phyloP scores from a whole-genome alignment of 2,888 invertebrate species.

The Lepidocyrtoides sp. region DNA sequence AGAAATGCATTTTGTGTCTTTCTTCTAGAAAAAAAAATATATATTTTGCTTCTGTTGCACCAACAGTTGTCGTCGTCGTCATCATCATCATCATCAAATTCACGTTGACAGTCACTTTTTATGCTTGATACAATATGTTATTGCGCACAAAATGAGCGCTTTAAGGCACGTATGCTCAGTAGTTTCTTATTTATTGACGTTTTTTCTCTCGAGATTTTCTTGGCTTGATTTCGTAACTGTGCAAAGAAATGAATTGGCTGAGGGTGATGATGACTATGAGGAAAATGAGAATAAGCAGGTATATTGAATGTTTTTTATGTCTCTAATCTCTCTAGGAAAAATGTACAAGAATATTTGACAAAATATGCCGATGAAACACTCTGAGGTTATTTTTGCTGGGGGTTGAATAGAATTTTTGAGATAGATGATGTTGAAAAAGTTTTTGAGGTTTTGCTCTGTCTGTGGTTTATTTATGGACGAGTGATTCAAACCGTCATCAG shows the following conservation, averaged over 20 bases:
- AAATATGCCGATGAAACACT: not conserved
- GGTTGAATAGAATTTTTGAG: constrained; percentile 15
- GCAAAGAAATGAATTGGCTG: constrained; percentile 15
- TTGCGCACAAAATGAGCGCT: constrained; percentile 20
- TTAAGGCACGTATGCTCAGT: constrained; percentile 22
- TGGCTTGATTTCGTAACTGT: constrained; percentile 20
- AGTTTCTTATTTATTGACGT: not conserved
- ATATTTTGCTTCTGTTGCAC: constrained; percentile 18
- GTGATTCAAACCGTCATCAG: constrained; percentile 81
- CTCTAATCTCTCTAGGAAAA: not conserved
- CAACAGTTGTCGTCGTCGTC: constrained; percentile 44
- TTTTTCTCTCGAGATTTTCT: constrained; percentile 36
- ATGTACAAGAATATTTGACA: not conserved
- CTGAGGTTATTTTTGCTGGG: constrained; percentile 42
- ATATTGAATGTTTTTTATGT: not conserved
- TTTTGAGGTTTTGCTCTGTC: constrained; percentile 59
- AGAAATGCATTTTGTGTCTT: constrained; percentile 13
- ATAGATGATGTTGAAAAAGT: constrained; percentile 23
- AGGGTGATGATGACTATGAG: constrained; percentile 28
- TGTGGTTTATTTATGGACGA: constrained; percentile 84
- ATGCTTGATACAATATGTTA: constrained; percentile 10
- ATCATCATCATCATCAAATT: constrained; percentile 10
- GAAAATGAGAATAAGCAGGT: constrained; percentile 66
- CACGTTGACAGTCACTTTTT: constrained; percentile 51
- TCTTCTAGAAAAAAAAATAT: constrained; percentile 21